Conservation (phyloP, 1,140 invertebrate species). For the Lucilia sericata region DNA sequence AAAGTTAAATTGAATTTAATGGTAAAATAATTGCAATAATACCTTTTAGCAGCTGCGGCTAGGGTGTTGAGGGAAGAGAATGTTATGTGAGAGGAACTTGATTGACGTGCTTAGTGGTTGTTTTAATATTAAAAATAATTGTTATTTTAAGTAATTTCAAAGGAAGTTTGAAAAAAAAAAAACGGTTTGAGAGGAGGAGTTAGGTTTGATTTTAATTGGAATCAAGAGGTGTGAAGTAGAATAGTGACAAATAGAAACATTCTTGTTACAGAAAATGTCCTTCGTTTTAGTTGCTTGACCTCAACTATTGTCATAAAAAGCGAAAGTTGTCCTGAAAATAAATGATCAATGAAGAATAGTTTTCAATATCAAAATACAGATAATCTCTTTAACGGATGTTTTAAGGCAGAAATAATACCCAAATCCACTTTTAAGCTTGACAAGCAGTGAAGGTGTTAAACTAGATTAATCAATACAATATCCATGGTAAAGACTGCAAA, state of each 20-base stretch:
- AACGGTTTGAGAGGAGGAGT: no score
- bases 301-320: neutral
- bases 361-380: neutral
- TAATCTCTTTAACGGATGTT: neutral
- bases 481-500: no score
- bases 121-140: no score
- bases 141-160: no score
- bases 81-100: neutral
- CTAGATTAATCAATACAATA: no score
- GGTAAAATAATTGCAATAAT: neutral
- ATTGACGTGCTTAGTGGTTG: neutral
- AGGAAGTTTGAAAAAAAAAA: no score
- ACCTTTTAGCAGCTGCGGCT: neutral
- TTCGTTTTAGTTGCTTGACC: no score
- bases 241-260: no score
- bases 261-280: no score
- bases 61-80: neutral
- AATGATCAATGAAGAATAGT: neutral
- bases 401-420: neutral
- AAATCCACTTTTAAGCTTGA: neutral
- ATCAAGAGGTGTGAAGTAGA: no score
- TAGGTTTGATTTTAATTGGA: no score
- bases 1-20: constrained; percentile 7
- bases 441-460: neutral
- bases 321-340: neutral